These are phyloP conservation scores for Sardinella longiceps DNA, from an alignment of 2,797 vertebrate genomes.

Conservation along the genomic window DNA sequence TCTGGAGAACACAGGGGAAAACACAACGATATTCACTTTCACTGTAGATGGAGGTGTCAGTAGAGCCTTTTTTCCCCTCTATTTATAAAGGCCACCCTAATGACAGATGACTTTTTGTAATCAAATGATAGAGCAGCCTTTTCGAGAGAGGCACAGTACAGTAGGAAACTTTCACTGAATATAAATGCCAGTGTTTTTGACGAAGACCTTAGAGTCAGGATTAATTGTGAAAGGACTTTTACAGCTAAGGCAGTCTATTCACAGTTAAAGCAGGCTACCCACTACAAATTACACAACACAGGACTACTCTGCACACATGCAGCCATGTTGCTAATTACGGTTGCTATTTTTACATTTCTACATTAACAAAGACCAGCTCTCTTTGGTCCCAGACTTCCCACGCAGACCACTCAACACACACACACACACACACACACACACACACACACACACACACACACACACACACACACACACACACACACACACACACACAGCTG, in stretches of 20 bases:
- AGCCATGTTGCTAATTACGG: slow-evolving; percentile 47
- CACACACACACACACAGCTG: slow-evolving; percentile 4
- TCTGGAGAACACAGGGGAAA: slow-evolving; percentile 73
- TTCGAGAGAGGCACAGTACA: not conserved
- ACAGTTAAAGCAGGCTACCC: not conserved
- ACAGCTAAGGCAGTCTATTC: not conserved
- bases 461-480: not conserved
- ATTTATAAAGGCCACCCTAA: not conserved
- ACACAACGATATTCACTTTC: not conserved
- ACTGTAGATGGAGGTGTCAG: not conserved
- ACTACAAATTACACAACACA: slow-evolving; percentile 33
- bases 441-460: not conserved
- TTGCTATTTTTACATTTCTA: slow-evolving; percentile 62
- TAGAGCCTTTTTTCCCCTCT: not conserved
- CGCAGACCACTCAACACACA: slow-evolving; percentile 23
- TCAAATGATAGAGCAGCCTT: not conserved
- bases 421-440: not conserved
- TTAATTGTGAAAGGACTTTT: not conserved
- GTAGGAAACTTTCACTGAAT: not conserved
- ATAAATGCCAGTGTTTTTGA: not conserved
- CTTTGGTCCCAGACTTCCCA: slow-evolving; percentile 27
- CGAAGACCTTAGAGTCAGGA: not conserved
- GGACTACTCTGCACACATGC: not conserved
- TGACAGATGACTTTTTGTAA: not conserved
- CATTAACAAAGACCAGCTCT: slow-evolving; percentile 58